Base-by-base conservation (phyloP, 2,113 vertebrate species). In the Strigops habroptila region DNA sequence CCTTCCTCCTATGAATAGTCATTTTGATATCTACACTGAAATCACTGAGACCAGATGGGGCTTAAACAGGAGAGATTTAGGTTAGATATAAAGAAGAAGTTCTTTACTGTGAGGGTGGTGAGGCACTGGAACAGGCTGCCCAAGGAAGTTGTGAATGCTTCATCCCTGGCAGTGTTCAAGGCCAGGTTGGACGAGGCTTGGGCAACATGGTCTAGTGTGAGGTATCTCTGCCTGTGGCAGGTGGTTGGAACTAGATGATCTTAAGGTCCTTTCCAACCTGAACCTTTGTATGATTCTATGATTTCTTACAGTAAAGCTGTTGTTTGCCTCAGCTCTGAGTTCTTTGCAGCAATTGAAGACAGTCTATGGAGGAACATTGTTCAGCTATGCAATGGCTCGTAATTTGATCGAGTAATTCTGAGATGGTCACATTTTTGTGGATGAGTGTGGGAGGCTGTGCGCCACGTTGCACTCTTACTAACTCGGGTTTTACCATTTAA, bases 401-500 rank as follows among this genome's bases (percentile, higher is more conserved):
- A 92, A 88, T 94, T 80, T 87, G 94, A 93, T 86, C 67, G 28
- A 41, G 57, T 73, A 69, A 52, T 83, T 91, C 71, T 65, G 62
- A 85, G 64, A 49, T 55, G 49, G 73, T 49, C 12, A 9, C 90
- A 95, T 95, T 94, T 91, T 95, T 96, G 93, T 89, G 80, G 94
- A 67, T 1, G 14, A 73, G 51, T 7, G 76, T 96, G 65, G 82
- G 82, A 86, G 48, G 79, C 75, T 83, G 30, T 22, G 33, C 1
- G 43, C 73, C 76, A 76, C 5, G 30, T 88, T 0, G 1, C n/a
- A 77, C 60, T 24, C 78, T 67, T 43, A 28, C 35, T 67, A 51
- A 55, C 91, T 82, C 1, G 3, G 51, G 13, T 79, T 92, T 92
- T 87, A 59, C 84, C 17, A 35, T 76, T 82, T 84, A 39, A 90